Evolutionary conservation across 2,113 vertebrate genomes (phyloP).

Genomic region (Haemorhous mexicanus): DNA sequence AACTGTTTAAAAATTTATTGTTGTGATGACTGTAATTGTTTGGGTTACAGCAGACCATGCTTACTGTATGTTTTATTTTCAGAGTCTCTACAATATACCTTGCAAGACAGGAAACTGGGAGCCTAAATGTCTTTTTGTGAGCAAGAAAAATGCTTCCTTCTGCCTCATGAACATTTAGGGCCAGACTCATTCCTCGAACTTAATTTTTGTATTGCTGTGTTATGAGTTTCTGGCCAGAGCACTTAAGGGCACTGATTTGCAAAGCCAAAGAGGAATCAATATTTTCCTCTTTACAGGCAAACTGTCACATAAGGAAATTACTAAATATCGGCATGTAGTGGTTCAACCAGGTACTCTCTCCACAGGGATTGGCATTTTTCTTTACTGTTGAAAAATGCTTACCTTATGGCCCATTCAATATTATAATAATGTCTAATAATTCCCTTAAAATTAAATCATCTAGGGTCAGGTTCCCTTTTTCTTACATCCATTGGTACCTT

Average conservation of each 20-base stretch:
- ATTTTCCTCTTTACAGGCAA: constrained; percentile 44
- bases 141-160: constrained; percentile 27
- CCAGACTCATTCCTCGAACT: constrained; percentile 19
- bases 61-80: constrained; percentile 56
- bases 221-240: constrained; percentile 43
- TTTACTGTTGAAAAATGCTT: neutral
- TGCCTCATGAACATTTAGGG: neutral
- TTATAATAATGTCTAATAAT: neutral
- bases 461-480: neutral
- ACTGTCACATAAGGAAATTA: constrained; percentile 47
- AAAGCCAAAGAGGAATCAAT: constrained; percentile 53
- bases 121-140: constrained; percentile 2
- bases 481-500: neutral
- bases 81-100: constrained; percentile 25
- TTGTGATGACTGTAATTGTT: constrained; percentile 59
- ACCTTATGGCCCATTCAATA: neutral
- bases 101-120: constrained; percentile 28
- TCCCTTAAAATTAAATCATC: neutral
- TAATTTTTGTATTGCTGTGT: constrained; percentile 16
- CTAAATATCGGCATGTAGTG: neutral
- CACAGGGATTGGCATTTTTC: neutral
- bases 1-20: constrained; percentile 75
- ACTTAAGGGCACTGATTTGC: constrained; percentile 34
- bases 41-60: constrained; percentile 49
- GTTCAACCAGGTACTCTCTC: neutral